phyloP scores from a whole-genome alignment of 2,113 vertebrate species.

The Peromyscus leucopus region DNA sequence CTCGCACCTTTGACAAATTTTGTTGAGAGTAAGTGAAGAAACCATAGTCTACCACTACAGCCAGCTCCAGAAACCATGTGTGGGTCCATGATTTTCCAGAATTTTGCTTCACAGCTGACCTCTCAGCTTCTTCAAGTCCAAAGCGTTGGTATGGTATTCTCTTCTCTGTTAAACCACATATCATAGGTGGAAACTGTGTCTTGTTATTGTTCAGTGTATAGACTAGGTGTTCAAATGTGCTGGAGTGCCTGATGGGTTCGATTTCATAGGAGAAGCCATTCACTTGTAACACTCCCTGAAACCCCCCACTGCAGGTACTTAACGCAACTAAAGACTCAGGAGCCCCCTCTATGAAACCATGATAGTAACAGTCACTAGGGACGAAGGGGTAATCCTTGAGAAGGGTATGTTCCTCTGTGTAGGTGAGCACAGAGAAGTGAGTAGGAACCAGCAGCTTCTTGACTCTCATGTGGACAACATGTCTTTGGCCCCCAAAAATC shows the following conservation, averaged over 20 bases:
- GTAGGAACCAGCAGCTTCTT: slow-evolving; percentile 71
- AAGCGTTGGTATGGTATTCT: background rate
- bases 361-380: slow-evolving; percentile 71
- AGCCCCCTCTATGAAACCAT: slow-evolving; percentile 68
- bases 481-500: slow-evolving; percentile 35
- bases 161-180: slow-evolving; percentile 71
- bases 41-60: slow-evolving; percentile 65
- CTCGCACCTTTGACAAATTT: slow-evolving; percentile 68
- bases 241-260: slow-evolving; percentile 59
- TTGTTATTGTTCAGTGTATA: slow-evolving; percentile 54
- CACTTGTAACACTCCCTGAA: slow-evolving; percentile 65
- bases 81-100: slow-evolving; percentile 23
- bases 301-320: slow-evolving; percentile 70
- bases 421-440: slow-evolving; percentile 65
- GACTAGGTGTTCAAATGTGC: slow-evolving; percentile 76
- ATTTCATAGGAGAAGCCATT: slow-evolving; percentile 74
- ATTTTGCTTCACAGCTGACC: slow-evolving; percentile 18
- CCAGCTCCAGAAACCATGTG: slow-evolving; percentile 71
- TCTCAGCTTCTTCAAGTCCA: background rate
- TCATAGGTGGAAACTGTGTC: background rate
- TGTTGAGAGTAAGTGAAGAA: slow-evolving; percentile 65
- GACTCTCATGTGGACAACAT: slow-evolving; percentile 50
- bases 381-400: slow-evolving; percentile 62
- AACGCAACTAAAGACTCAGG: slow-evolving; percentile 63
- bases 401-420: slow-evolving; percentile 20